Evolutionary conservation across 2,797 vertebrate species (phyloP).

Genomic region (Chlorospingus flavigularis): DNA sequence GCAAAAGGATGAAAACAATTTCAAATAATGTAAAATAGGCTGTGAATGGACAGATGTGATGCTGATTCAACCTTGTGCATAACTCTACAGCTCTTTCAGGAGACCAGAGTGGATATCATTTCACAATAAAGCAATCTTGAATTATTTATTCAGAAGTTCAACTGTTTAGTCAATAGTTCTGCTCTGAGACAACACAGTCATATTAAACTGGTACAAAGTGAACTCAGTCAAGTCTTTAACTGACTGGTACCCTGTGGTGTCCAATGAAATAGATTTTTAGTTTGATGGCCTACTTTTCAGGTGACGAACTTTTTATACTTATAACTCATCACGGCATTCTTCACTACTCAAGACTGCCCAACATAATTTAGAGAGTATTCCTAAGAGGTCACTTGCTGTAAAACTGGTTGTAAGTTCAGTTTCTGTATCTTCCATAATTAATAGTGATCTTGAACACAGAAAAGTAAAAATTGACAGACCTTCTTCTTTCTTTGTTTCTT

Average conservation of each 20-base stretch:
- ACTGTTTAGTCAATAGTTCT: not conserved
- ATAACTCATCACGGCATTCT: not conserved
- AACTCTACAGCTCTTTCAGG: not conserved
- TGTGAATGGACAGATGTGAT: not conserved
- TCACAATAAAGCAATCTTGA: too few species aligned
- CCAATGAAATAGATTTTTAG: not conserved
- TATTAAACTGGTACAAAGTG: not conserved
- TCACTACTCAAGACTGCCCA: not conserved
- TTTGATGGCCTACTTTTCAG: not conserved
- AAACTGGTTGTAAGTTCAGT: not conserved
- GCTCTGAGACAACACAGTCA: not conserved
- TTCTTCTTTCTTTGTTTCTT: conserved; percentile 22
- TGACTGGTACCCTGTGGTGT: not conserved
- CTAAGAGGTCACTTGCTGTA: not conserved
- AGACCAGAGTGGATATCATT: too few species aligned
- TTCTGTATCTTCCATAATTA: not conserved
- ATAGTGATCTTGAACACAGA: not conserved
- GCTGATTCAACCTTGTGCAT: not conserved
- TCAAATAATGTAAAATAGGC: not conserved
- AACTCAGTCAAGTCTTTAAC: not conserved
- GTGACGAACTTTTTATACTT: not conserved
- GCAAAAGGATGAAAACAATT: not conserved
- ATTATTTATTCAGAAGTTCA: not conserved
- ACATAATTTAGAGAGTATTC: not conserved
- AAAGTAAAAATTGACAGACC: conserved; percentile 13